Evolutionary conservation across 2,113 vertebrate species (phyloP), one percentile per base, ranked within the genome.

Genomic region (Herpailurus yagouaroundi): DNA sequence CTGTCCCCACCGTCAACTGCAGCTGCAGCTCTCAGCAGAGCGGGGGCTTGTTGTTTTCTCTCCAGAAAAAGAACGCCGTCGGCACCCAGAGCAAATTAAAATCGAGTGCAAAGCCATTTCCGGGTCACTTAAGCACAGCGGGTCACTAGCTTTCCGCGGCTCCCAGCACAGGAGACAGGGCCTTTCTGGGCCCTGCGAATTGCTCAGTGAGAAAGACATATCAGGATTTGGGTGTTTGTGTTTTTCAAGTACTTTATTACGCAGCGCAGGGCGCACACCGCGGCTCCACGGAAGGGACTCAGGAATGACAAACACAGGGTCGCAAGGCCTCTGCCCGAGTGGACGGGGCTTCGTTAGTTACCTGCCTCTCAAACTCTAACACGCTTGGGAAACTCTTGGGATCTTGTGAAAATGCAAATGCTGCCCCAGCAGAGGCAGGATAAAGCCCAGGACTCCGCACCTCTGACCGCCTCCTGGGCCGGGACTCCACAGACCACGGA

Each of bases 101-200:
- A 96, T 80, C 77, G 94, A 98, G 97, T 68, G 45, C 85, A 92
- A 96, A 97, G 69, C 92, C 98, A 5, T 98, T 98, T 98, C 97
- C 94, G 76, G 97, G 94, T 97, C 97, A 95, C 94, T 94, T 87
- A 96, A 98, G 93, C 97, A 97, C 85, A 93, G 82, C 5, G 15
- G 52, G 94, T 97, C 91, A 83, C 96, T 74, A 33, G 73, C 90
- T 86, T 95, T 97, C 94, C 90, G 74, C 50, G 60, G 97, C 74
- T 96, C 81, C 88, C 13, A 38, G 94, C 85, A 76, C 92, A 91
- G 88, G 82, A 84, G 95, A 14, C 19, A 68, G 23, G 25, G 12
- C 36, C 71, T 13, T 23, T 23, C 96, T 77, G 8, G 63, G 85
- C 69, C 86, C 79, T 76, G 91, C 10, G 95, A 96, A 64, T 79